Evolutionary conservation across 2,113 vertebrate species (phyloP), one percentile per base, ranked within the genome.

Genomic region (Catagonus wagneri): DNA sequence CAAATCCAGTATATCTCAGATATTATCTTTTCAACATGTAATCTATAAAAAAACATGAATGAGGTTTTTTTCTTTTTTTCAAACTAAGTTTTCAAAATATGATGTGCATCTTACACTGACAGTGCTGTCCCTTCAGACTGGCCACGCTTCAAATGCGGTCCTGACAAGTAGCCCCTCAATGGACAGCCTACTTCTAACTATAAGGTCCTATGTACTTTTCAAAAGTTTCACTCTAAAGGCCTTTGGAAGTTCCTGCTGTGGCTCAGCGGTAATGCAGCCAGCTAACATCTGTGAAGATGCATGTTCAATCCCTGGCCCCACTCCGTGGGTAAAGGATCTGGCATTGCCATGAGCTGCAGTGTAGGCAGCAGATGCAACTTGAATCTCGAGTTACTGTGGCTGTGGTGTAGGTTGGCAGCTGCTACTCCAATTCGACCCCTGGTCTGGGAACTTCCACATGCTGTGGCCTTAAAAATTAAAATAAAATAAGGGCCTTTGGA

Each of bases 111-210:
- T 65, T 63, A 63, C 22, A 44, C 9, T 0, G 7, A 52, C 11
- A 44, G n/a, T 9, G 2, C 68, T 61, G 17, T 29, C 23, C 54
- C 61, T 19, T 39, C 68, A 66, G 44, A 95, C 3, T 5, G 17
- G 68, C n/a, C 65, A 23, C 71, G 17, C 19, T 32, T 72, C 84
- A 27, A 44, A 34, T 3, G 32, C 54, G 36, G 76, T 3, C 2
- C 3, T 13, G 25, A 16, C 1, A 1, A 60, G 87, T 5, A 12
- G 27, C n/a, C 0, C 44, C 44, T 23, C 29, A 2, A 15, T 36
- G 71, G 52, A 22, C 58, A 15, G 25, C 66, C 7, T 8, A 29
- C 19, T 23, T 74, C 50, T 29, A 16, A 83, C 34, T 3, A 15
- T 10, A 27, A 32, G n/a, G 39, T 16, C 83, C 86, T 25, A 1